Conservation (phyloP, 2,113 vertebrate genomes). For the Amblyornis subalaris region DNA sequence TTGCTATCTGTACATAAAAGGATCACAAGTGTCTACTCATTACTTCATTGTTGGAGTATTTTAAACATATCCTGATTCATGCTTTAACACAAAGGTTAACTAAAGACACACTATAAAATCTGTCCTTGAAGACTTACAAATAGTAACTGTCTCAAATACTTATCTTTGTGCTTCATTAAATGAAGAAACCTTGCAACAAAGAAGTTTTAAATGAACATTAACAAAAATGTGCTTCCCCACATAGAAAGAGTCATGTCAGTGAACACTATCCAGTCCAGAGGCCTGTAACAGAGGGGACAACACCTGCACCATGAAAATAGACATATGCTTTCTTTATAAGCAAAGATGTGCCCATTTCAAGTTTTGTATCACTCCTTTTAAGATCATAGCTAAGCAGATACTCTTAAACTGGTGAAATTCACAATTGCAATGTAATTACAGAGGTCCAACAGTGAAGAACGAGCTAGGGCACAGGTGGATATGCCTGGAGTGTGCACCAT, state of each 20-base stretch:
- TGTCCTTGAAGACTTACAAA: background rate
- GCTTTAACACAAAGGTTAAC: constrained; percentile 10
- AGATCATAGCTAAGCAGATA: background rate
- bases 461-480: background rate
- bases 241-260: background rate
- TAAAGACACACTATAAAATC: background rate
- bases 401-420: background rate
- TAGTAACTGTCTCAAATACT: background rate
- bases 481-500: accelerated
- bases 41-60: background rate
- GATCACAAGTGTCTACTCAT: background rate
- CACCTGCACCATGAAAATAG: background rate
- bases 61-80: background rate
- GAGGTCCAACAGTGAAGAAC: background rate
- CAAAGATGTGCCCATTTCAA: background rate
- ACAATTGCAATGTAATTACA: background rate
- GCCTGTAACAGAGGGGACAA: background rate
- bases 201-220: background rate
- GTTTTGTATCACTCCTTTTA: background rate
- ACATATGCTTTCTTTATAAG: background rate
- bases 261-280: background rate
- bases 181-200: background rate
- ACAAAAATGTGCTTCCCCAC: background rate
- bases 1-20: background rate
- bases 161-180: background rate